Conservation (phyloP, 35 echinoderm and acorn worm genomes). For the Strongylocentrotus purpuratus region DNA sequence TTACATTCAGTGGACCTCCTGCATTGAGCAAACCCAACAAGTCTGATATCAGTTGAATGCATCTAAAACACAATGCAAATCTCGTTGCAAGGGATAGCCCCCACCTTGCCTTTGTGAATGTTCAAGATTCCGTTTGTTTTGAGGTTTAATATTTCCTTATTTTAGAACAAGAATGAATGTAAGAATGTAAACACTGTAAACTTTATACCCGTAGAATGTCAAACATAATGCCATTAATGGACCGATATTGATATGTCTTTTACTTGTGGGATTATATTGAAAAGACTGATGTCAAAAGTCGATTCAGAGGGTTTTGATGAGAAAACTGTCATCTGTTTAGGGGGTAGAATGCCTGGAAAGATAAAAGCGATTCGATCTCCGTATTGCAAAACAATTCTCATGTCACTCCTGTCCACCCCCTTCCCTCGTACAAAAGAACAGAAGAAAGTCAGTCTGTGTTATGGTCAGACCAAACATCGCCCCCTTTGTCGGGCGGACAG, state of each 20-base stretch:
- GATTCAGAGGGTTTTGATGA: not conserved
- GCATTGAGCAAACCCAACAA: not conserved
- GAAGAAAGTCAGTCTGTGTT: not conserved
- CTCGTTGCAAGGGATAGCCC: not conserved
- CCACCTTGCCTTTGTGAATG: not conserved
- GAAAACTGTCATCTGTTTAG: conserved; percentile 2
- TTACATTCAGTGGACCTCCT: not conserved
- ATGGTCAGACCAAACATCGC: not conserved
- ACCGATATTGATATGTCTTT: not conserved
- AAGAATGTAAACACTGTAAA: not conserved
- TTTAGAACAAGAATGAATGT: not conserved
- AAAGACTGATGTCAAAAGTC: not conserved
- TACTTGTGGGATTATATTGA: not conserved
- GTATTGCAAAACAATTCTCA: not conserved
- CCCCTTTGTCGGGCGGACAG: not conserved
- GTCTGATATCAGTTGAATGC: not conserved
- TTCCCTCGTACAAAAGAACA: not conserved
- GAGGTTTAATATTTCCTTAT: not conserved
- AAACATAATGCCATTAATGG: not conserved
- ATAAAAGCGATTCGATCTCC: not conserved
- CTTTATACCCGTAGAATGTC: not conserved
- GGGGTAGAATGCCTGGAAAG: not conserved
- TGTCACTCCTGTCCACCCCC: not conserved
- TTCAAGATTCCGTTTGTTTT: not conserved
- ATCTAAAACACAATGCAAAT: not conserved